Evolutionary conservation across 2,113 vertebrate genomes (phyloP).

Genomic region (Mirounga angustirostris): DNA sequence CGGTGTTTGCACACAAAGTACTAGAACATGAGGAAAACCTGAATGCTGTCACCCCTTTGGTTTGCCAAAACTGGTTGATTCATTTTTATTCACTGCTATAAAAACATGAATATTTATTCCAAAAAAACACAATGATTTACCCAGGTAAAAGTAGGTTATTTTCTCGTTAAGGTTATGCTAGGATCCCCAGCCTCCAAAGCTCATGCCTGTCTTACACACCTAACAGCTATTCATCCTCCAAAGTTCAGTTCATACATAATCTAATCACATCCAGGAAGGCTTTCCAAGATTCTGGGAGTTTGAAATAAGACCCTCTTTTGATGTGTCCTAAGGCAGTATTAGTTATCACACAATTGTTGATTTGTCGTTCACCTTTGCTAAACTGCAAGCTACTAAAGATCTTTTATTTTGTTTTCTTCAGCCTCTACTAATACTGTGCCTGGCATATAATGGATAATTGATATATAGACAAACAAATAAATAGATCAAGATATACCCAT

Average conservation of each 20-base stretch:
- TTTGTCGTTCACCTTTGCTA: not conserved
- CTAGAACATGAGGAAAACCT: not conserved
- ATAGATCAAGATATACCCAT: not conserved
- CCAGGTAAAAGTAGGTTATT: not conserved
- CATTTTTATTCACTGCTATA: not conserved
- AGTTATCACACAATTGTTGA: not conserved
- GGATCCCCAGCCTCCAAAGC: not conserved
- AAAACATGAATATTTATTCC: not conserved
- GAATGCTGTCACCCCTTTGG: not conserved
- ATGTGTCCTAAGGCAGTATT: not conserved
- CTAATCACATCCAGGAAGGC: not conserved
- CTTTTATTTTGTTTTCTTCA: not conserved
- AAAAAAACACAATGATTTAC: not conserved
- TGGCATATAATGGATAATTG: not conserved
- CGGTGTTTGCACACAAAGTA: not conserved
- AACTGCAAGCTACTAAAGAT: not conserved
- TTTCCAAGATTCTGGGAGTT: not conserved
- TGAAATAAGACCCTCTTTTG: not conserved
- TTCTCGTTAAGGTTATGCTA: not conserved
- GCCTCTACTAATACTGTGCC: not conserved
- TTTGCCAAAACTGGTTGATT: not conserved
- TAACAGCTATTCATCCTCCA: not conserved
- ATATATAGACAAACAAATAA: not conserved
- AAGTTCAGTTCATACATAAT: not conserved
- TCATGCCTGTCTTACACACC: not conserved